Conservation (phyloP, 2,113 vertebrate genomes). For the Zootoca vivipara region DNA sequence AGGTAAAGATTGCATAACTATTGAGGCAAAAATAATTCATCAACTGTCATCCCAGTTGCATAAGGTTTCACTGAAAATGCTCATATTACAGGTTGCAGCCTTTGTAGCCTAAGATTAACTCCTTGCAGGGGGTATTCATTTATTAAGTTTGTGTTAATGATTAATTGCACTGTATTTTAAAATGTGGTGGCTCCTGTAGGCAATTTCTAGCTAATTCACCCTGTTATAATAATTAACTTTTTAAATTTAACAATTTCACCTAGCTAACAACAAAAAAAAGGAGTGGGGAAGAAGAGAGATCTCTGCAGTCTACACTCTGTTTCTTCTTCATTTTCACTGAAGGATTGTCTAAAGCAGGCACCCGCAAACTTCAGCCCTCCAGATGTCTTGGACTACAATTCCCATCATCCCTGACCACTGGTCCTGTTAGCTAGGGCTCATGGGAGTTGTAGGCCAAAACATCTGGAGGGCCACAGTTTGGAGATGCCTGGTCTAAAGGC, state of each 20-base stretch:
- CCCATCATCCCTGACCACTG: no score
- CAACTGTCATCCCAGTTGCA: constrained; percentile 6
- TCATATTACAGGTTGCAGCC: constrained; percentile 30
- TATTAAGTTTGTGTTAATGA: constrained; percentile 52
- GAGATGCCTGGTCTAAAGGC: not conserved
- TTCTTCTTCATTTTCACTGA: constrained; percentile 35
- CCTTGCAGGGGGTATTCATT: constrained; percentile 49
- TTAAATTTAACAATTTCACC: constrained; percentile 38
- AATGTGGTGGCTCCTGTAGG: constrained; percentile 46
- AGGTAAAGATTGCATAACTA: not conserved
- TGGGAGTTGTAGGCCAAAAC: no score
- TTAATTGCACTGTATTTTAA: constrained; percentile 59
- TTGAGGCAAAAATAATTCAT: constrained; percentile 41
- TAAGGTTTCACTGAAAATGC: constrained; percentile 29
- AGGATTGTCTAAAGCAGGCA: not conserved
- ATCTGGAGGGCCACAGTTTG: no score
- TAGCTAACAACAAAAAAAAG: constrained; percentile 20
- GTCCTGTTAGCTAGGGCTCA: no score
- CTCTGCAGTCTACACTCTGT: constrained; percentile 12
- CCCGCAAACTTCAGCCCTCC: no score
- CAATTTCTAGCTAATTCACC: constrained; percentile 51
- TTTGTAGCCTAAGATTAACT: constrained; percentile 48
- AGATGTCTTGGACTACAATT: no score
- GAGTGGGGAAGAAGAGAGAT: not conserved
- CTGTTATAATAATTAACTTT: constrained; percentile 50